Conservation (phyloP, 2,888 invertebrate species). For the Tortrix viridana region DNA sequence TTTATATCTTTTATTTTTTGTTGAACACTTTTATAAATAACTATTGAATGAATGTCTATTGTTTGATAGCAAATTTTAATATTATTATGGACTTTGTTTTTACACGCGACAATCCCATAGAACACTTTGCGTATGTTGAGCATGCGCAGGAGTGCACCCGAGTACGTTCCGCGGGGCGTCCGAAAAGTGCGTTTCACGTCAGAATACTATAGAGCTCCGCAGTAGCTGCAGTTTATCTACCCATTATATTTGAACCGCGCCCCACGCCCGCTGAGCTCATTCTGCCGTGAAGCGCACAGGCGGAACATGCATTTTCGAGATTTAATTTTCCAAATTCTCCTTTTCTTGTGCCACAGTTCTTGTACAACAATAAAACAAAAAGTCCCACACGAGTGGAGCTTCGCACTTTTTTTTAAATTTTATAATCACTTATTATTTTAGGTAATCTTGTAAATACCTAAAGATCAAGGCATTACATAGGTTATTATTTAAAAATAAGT, state of each 20-base stretch:
- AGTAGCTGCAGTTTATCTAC: conserved; percentile 20
- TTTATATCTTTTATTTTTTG: conserved; percentile 55
- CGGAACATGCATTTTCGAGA: conserved; percentile 57
- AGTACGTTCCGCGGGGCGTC: conserved; percentile 6
- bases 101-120: conserved; percentile 13
- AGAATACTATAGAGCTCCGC: conserved; percentile 50
- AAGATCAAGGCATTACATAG: conserved; percentile 62
- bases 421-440: conserved; percentile 52
- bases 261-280: conserved; percentile 56
- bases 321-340: conserved; percentile 59
- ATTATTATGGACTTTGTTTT: conserved; percentile 42
- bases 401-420: conserved; percentile 56
- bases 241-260: conserved; percentile 48
- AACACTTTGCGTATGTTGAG: not conserved
- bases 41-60: conserved; percentile 45
- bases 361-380: conserved; percentile 55
- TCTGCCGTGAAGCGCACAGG: conserved; percentile 60
- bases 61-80: conserved; percentile 53
- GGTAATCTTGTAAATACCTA: conserved; percentile 73
- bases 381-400: conserved; percentile 70
- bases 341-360: conserved; percentile 66
- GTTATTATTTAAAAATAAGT: conserved; percentile 59
- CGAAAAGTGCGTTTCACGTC: conserved; percentile 56
- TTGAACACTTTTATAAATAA: conserved; percentile 49
- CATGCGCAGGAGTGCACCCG: not conserved